A percentile compares a stretch with the other conserved stretches of the same genome.
Conservation (phyloP, 2,113 vertebrate genomes). For the Hylia prasina region DNA sequence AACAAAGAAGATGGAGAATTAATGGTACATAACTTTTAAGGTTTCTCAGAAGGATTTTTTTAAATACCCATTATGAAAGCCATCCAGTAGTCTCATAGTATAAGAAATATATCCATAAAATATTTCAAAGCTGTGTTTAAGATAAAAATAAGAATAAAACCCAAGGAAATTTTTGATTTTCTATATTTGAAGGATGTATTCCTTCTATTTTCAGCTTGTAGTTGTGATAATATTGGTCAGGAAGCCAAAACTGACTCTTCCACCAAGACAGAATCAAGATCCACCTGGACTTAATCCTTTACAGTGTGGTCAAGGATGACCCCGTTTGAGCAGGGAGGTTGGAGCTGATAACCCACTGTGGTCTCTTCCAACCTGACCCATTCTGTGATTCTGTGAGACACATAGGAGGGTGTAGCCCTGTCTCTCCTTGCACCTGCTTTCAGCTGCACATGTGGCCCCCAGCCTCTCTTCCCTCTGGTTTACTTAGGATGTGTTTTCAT, state of each 20-base stretch:
- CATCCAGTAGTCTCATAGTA: conserved; percentile 34
- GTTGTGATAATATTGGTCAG: not conserved
- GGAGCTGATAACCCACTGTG: not conserved
- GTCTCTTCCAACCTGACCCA: not conserved
- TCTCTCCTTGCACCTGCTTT: not conserved
- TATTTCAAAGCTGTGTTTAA: conserved; percentile 31
- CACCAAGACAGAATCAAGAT: not conserved
- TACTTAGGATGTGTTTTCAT: not conserved
- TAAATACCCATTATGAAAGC: conserved; percentile 36
- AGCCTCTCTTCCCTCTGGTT: not conserved
- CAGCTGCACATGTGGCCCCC: not conserved
- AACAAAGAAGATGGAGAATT: not conserved
- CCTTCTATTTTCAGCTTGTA: not conserved
- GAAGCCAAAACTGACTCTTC: not conserved
- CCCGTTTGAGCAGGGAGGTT: not conserved
- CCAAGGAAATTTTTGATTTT: not conserved
- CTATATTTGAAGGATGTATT: not conserved
- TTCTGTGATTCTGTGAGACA: not conserved
- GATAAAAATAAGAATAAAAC: conserved; percentile 4
- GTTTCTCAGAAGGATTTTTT: conserved; percentile 43
- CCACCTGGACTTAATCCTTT: not conserved
- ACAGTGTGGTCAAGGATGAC: not conserved
- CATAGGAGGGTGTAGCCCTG: not conserved
- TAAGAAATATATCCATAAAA: conserved; percentile 25
- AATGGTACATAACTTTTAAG: conserved; percentile 10